Percentiles rank a stretch among this genome's conserved stretches.
These are phyloP conservation scores for Trididemnum miniatum DNA, from an alignment of 23 tunicate genomes.

Conservation along the genomic window DNA sequence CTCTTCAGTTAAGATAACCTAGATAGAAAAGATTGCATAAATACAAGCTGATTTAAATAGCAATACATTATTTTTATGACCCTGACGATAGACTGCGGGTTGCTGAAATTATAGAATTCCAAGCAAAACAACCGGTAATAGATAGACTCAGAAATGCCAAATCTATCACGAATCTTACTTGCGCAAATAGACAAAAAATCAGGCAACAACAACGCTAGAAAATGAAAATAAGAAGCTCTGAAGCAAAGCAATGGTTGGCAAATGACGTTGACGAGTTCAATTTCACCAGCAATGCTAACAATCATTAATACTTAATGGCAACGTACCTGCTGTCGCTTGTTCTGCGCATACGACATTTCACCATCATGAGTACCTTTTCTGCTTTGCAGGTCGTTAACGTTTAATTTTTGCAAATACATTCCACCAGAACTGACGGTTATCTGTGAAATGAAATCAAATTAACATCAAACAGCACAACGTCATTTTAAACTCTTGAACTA, in stretches of 20 bases:
- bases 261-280: background rate
- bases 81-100: too few relatives aligned
- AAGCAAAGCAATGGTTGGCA: background rate
- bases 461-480: too few relatives aligned
- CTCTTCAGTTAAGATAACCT: constrained; percentile 90
- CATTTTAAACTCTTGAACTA: too few relatives aligned
- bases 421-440: constrained; percentile 96
- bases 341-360: constrained; percentile 84
- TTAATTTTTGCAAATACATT: constrained; percentile 84
- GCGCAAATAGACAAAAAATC: too few relatives aligned
- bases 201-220: background rate
- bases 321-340: constrained; percentile 90
- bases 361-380: constrained; percentile 58
- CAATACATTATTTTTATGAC: too few relatives aligned
- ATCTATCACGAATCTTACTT: too few relatives aligned
- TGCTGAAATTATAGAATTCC: too few relatives aligned
- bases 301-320: too few relatives aligned
- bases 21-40: background rate
- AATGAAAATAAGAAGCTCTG: background rate
- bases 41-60: too few relatives aligned
- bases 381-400: constrained; percentile 56
- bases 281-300: too few relatives aligned
- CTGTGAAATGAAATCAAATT: constrained; percentile 13
- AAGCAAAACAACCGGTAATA: too few relatives aligned
- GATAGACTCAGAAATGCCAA: too few relatives aligned